These are phyloP conservation scores for Cepphus grylle DNA, from an alignment of 2,113 vertebrate species.

Conservation along the genomic window DNA sequence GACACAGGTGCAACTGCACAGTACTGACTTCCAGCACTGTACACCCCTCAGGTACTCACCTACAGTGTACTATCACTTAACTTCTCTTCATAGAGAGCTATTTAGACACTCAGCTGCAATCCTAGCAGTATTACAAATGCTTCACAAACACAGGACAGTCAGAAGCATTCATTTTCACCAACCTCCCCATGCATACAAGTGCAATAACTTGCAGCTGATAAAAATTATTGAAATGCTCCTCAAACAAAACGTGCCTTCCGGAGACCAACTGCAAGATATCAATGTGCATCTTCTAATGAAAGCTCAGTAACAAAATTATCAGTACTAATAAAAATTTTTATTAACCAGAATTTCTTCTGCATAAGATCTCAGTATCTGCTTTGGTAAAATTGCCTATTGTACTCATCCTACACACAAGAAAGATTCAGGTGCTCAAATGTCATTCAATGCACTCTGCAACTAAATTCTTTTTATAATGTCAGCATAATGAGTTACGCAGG, in stretches of 20 bases:
- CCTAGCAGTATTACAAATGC: background rate
- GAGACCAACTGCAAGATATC: background rate
- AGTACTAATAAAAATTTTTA: background rate
- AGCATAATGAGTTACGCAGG: background rate
- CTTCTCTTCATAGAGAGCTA: background rate
- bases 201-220: background rate
- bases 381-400: background rate
- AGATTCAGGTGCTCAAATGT: background rate
- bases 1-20: background rate
- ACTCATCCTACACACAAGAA: background rate
- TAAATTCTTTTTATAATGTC: background rate
- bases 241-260: background rate
- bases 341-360: background rate
- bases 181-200: background rate
- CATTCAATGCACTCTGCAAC: background rate
- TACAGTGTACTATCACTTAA: background rate
- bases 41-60: background rate
- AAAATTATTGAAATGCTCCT: background rate
- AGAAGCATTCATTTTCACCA: background rate
- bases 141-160: background rate
- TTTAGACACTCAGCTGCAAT: background rate
- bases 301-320: background rate
- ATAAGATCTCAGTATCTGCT: background rate
- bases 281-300: background rate
- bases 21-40: background rate